Base-by-base conservation (phyloP, 2,113 vertebrate species). In the mouse (Mus musculus) region DNA sequence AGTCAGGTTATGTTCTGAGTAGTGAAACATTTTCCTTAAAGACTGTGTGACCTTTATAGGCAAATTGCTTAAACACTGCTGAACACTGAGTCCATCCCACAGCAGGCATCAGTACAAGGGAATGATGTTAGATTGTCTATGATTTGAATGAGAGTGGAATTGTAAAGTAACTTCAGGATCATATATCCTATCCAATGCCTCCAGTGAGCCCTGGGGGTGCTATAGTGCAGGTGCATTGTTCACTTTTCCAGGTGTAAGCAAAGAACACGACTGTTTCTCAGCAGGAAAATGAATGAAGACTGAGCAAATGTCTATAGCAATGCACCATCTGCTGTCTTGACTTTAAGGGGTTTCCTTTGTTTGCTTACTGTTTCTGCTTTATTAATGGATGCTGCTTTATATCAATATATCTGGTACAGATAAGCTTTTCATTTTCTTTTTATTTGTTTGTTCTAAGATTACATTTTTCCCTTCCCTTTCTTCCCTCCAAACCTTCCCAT, bases 351-450 rank as follows among this genome's bases (percentile, higher is more conserved):
- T 7, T 54, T 71, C 42, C 11, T 39, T 56, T 69, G 9, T 42
- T 56, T 42, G 73, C 63, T 90, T 10, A 2, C 14, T 54, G 42
- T 90, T 88, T 96, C 71, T 94, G 95, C 67, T 98, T 94, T 82
- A 0, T 98, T 97, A 10, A 96, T 99, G 98, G 63, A 99, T 99
- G n/a, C 97, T 99, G 77, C 98, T 99, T 97, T 97, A 94, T 98
- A 99, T 63, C 99, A 98, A 9, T 99, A 99, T 95, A 93, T 99
- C 88, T 99, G 99, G 99, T 99, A 99, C 98, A 99, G 99, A 99
- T 99, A 97, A 97, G 99, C 19, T n/a, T n/a, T 84, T 61, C 5
- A 9, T 1, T 89, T 52, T 26, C 86, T 81, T 52, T 52, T 76
- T 28, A 5, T 76, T 52, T 77, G 76, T 77, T 78, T 78, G 28